Percentiles rank a stretch among this genome's conserved stretches.
Evolutionary conservation across 2,113 vertebrate genomes (phyloP).

Genomic region (Lamprologus ornatipinnis): DNA sequence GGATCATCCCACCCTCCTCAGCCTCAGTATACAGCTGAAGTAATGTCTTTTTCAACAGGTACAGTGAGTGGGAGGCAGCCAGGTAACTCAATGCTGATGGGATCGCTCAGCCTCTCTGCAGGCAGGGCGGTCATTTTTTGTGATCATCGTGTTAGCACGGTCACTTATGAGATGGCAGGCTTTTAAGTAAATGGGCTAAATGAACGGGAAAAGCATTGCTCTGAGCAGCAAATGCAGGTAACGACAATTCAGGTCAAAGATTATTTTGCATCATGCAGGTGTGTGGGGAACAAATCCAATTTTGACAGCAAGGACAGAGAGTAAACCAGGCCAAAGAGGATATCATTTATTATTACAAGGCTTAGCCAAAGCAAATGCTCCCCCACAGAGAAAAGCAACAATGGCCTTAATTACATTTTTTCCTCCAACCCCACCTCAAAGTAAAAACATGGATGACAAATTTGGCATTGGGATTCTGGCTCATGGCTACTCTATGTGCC

Average conservation of each 20-base stretch:
- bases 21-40: constrained; percentile 31
- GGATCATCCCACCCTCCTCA: constrained; percentile 49
- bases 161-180: constrained; percentile 42
- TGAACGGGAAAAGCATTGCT: constrained; percentile 33
- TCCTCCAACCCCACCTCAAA: constrained; percentile 57
- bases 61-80: constrained; percentile 50
- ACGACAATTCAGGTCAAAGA: constrained; percentile 68
- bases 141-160: constrained; percentile 47
- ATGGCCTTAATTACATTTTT: constrained; percentile 72
- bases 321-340: constrained; percentile 67
- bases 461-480: constrained; percentile 64
- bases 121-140: constrained; percentile 39
- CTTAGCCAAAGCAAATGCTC: constrained; percentile 58
- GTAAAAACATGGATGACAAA: constrained; percentile 62
- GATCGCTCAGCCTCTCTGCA: constrained; percentile 51
- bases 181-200: constrained; percentile 56
- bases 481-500: constrained; percentile 63
- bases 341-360: constrained; percentile 69
- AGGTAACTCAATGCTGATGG: constrained; percentile 65
- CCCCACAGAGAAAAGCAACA: constrained; percentile 61
- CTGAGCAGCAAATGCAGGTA: constrained; percentile 46
- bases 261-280: constrained; percentile 54
- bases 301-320: constrained; percentile 54
- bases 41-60: constrained; percentile 62
- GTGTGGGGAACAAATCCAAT: constrained; percentile 68